Percentiles rank a stretch among this genome's conserved stretches.
phyloP scores from a whole-genome alignment of 2,888 invertebrate genomes.

The Tachina fera region DNA sequence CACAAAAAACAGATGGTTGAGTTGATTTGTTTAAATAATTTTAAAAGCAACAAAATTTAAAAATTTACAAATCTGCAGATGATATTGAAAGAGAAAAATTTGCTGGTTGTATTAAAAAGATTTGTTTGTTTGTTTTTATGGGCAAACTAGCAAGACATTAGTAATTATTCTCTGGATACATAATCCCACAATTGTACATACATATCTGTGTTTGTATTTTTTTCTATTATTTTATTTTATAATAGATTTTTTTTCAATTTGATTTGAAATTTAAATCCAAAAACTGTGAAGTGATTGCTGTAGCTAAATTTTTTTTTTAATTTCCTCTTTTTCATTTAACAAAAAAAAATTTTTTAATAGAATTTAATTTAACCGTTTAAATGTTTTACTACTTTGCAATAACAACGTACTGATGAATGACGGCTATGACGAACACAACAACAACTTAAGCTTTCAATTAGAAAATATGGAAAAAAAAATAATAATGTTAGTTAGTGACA shows the following conservation, averaged over 20 bases:
- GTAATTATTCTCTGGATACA: conserved; percentile 41
- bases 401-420: conserved; percentile 12
- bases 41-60: conserved; percentile 32
- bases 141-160: background rate
- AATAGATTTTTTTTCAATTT: background rate
- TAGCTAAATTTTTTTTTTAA: too few relatives aligned
- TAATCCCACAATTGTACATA: conserved; percentile 25
- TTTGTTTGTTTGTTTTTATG: conserved; percentile 14
- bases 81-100: conserved; percentile 25
- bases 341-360: background rate
- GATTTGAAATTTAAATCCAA: background rate
- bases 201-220: conserved; percentile 9
- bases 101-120: conserved; percentile 3
- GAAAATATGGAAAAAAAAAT: background rate
- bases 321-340: background rate
- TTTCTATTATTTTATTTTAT: background rate
- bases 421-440: conserved; percentile 31
- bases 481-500: background rate
- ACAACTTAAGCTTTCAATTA: background rate
- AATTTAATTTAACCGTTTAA: conserved; percentile 14
- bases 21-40: conserved; percentile 40
- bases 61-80: conserved; percentile 24
- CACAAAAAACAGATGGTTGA: conserved; percentile 53
- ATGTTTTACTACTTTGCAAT: conserved; percentile 4
- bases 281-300: background rate